Percentiles rank a stretch among this genome's conserved stretches.
These are phyloP conservation scores for Chrysopa pallens DNA, from an alignment of 1,140 invertebrate genomes.

Conservation along the genomic window DNA sequence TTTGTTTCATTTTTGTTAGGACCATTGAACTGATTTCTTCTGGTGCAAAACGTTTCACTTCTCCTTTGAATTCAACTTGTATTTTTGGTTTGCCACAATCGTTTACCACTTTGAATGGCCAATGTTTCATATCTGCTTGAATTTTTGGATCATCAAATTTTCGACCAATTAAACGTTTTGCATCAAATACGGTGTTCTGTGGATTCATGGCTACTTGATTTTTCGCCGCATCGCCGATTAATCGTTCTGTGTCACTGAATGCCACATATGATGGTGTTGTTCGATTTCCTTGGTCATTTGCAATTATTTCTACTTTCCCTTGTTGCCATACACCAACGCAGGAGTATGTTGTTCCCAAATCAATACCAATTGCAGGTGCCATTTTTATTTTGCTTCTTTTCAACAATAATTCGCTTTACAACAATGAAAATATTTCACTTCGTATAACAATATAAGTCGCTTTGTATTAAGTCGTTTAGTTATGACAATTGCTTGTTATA, in stretches of 20 bases:
- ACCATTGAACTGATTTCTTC: constrained; percentile 60
- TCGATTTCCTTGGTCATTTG: constrained; percentile 85
- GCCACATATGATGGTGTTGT: constrained; percentile 67
- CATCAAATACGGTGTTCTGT: constrained; percentile 40
- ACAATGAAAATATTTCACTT: no score
- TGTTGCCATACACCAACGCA: constrained; percentile 69
- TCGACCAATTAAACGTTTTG: constrained; percentile 42
- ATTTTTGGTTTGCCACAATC: constrained; percentile 33
- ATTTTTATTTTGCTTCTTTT: no score
- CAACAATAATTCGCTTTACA: no score
- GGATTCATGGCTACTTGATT: constrained; percentile 49
- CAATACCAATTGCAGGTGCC: constrained; percentile 46
- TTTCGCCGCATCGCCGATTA: constrained; percentile 41
- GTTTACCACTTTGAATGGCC: constrained; percentile 33
- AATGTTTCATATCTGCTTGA: constrained; percentile 38
- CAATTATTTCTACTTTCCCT: constrained; percentile 83
- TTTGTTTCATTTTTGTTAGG: constrained; percentile 40
- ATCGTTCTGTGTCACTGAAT: constrained; percentile 40
- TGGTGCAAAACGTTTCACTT: constrained; percentile 51
- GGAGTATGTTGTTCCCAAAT: constrained; percentile 62
- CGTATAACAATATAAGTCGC: no score
- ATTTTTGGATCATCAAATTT: constrained; percentile 38
- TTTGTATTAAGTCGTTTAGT: no score
- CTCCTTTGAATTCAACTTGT: constrained; percentile 33
- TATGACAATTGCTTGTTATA: no score